Conservation (phyloP, 2,888 invertebrate species). For the Melanostoma scalare region DNA sequence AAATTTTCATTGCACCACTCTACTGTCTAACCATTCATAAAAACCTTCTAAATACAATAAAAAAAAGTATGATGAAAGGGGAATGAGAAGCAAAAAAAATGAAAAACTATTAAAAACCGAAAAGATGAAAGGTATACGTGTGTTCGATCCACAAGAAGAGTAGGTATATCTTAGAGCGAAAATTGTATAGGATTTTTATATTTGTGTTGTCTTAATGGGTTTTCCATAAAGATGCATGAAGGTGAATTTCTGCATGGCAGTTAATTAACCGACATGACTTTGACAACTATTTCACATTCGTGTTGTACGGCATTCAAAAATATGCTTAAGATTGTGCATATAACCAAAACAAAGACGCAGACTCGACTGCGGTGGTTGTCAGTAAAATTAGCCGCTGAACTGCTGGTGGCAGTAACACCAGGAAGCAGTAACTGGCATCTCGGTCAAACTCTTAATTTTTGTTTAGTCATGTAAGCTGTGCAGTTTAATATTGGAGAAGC, state of each 20-base stretch:
- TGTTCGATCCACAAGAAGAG: constrained; percentile 31
- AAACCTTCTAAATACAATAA: constrained; percentile 17
- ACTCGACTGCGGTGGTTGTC: no score
- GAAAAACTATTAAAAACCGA: constrained; percentile 13
- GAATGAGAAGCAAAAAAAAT: not conserved
- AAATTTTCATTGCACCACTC: constrained; percentile 38
- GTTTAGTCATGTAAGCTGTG: no score
- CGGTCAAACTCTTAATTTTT: no score
- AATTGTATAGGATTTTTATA: constrained; percentile 46
- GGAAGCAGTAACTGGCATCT: no score
- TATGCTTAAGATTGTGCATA: no score
- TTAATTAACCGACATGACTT: no score
- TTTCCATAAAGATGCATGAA: constrained; percentile 3
- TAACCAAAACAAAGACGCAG: no score
- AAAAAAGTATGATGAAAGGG: not conserved
- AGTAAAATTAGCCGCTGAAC: no score
- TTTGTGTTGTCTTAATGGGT: constrained; percentile 43
- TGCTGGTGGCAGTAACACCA: no score
- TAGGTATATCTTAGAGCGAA: constrained; percentile 12
- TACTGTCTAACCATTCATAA: constrained; percentile 50
- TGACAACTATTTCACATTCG: no score
- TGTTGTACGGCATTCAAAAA: no score
- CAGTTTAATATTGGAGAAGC: no score
- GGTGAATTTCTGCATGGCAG: constrained; percentile 11
- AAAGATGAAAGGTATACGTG: constrained; percentile 44